Evolutionary conservation across 2,113 vertebrate genomes (phyloP), one percentile per base, ranked within the genome.

Genomic region (Anser cygnoides): DNA sequence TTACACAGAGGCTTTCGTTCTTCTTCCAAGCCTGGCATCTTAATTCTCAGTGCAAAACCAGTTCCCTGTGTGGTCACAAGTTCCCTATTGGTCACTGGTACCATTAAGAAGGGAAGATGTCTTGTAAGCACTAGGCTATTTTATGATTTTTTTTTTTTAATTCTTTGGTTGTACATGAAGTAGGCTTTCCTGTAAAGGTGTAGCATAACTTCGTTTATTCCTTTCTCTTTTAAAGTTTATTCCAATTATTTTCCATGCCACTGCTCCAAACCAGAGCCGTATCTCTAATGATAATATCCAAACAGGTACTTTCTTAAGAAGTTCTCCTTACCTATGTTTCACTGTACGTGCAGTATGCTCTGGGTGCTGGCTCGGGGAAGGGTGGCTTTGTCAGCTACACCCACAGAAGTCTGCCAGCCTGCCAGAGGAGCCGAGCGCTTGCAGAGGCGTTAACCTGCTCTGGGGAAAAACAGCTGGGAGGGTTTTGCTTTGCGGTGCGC

Each of bases 281-380:
- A 2, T 17, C 10, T n/a, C 1, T 22, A 35, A 37, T 1, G 26
- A 16, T n/a, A 50, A 9, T 26, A 25, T 2, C 62, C 62, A 18
- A 35, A 16, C 25, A 43, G 59, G 31, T 55, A 17, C 52, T 54
- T 25, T 23, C 23, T 4, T 25, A 5, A 1, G 2, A n/a, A 55
- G 23, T 72, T 9, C 19, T 66, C 50, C 75, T 82, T 39, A 13
- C 5, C n/a, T 43, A 0, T n/a, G 26, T 41, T 35, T 31, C 13
- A 5, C 8, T 31, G 28, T 28, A 28, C 0, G 0, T 4, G 10
- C 1, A 1, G 29, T 44, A 3, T 3, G n/a, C 65, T 31, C 0
- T 10, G 29, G 63, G 66, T 19, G 54, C 58, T 71, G 77, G 19
- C 31, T 72, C 23, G 13, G 4, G 29, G 10, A 2, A 9, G 0